Percentiles rank a stretch among this genome's conserved stretches.
These are phyloP conservation scores for Periophthalmus magnuspinnatus DNA, from an alignment of 2,797 vertebrate genomes.

Conservation along the genomic window DNA sequence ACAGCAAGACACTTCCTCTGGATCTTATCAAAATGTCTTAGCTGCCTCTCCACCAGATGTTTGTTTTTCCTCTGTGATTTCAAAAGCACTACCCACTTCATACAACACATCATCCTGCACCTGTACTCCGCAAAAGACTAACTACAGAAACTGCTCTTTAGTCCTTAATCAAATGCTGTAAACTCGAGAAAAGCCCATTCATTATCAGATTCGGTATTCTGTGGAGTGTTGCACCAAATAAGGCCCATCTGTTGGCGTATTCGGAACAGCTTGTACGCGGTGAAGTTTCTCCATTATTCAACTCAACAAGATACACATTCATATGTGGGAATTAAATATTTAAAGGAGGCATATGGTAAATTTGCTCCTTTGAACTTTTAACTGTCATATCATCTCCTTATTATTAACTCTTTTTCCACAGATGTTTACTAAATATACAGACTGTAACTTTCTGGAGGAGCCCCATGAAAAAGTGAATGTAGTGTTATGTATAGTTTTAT, in stretches of 20 bases:
- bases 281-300: conserved; percentile 20
- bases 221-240: conserved; percentile 8
- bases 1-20: neutral
- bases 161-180: conserved; percentile 17
- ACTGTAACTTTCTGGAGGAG: no score
- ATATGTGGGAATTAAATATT: conserved; percentile 21
- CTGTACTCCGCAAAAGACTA: neutral
- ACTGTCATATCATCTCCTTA: neutral
- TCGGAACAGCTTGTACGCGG: conserved; percentile 30
- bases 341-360: neutral
- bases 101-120: neutral
- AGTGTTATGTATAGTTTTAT: no score
- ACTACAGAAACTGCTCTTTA: neutral
- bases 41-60: neutral
- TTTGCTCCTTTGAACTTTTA: neutral
- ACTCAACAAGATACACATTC: conserved; percentile 8
- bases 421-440: no score
- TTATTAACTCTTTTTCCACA: no score
- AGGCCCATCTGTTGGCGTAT: conserved; percentile 23
- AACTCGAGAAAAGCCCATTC: conserved; percentile 15
- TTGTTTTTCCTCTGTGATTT: conserved; percentile 9
- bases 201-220: conserved; percentile 11
- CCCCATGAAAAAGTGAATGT: no score
- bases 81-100: conserved; percentile 11
- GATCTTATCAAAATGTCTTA: neutral